Base-by-base conservation (phyloP, 2,888 invertebrate genomes). In the Morpho deidamia region DNA sequence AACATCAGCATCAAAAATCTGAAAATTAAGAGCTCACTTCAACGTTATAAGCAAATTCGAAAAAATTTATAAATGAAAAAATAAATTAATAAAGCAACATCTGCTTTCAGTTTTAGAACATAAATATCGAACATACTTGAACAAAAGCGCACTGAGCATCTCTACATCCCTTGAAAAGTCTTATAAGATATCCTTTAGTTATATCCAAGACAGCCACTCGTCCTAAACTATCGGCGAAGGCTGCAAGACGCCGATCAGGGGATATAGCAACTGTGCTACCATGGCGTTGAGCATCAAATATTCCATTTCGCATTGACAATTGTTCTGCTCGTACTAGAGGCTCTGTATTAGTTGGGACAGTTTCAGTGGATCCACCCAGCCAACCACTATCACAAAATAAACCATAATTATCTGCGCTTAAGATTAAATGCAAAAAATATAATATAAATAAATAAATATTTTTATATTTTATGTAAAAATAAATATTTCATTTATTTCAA, bases 101-200 rank as follows among this genome's bases (percentile, higher is more conserved):
- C n/a, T 23, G 23, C 23, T 85, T 66, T 83, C 88, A 40, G 74
- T 79, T 48, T 83, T 83, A 37, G 77, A 73, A 61, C 89, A 63
- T 89, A 87, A 51, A 89, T 77, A 90, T 90, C 38, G 42, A 56
- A 45, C 62, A 33, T 66, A 96, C 95, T 81, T 96, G 95, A 41
- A 99, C 89, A 92, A 98, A 99, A 2, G 96, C 97, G 76, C 97
- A 96, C 75, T 99, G 96, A 0, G 99, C 98, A 75, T 99, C 97
- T 48, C 99, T 91, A 78, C 97, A 99, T 4, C 99, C 99, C 89
- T 99, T 99, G 92, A 98, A 97, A 72, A 98, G 93, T 49, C 97
- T 91, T 39, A 98, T 83, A 23, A 95, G 93, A 50, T 95, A 91
- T 1, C 97, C 97, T 62, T 92, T 92, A 45, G 91, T 91, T 10